phyloP scores from a whole-genome alignment of 2,797 vertebrate species.

The Cygnus olor region DNA sequence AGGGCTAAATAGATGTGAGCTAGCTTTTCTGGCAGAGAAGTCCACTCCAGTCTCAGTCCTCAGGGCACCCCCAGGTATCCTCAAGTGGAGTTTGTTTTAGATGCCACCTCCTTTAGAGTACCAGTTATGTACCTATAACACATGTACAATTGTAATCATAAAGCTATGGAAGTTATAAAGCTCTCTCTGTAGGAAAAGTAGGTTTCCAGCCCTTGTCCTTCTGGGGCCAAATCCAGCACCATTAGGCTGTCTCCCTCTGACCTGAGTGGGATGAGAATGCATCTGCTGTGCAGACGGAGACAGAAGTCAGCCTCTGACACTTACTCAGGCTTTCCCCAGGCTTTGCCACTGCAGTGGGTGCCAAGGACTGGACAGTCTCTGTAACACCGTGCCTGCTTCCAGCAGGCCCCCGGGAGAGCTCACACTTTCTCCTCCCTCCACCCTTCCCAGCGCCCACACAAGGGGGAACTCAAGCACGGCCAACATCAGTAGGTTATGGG shows the following conservation, averaged over 20 bases:
- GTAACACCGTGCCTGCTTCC: neutral
- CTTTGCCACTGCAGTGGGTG: neutral
- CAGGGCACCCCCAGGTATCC: neutral
- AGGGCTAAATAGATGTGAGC: neutral
- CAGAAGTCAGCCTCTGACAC: neutral
- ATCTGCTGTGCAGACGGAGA: neutral
- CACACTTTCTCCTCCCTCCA: neutral
- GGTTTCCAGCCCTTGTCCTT: neutral
- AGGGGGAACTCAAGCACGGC: neutral
- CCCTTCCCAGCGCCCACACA: too few species aligned
- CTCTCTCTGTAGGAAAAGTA: neutral
- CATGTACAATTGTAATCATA: neutral
- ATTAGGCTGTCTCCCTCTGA: neutral
- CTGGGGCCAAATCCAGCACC: neutral
- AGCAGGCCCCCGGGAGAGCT: neutral
- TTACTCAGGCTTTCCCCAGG: neutral
- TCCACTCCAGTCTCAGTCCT: neutral
- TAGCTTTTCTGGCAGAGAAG: neutral
- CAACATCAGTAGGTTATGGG: neutral
- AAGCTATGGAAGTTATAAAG: neutral
- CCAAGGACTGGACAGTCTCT: neutral
- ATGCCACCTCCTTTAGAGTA: neutral
- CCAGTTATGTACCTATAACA: neutral
- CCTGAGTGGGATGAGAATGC: too few species aligned
- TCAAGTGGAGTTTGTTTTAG: neutral